Evolutionary conservation across 2,113 vertebrate species (phyloP).

Genomic region (Podocnemis expansa): DNA sequence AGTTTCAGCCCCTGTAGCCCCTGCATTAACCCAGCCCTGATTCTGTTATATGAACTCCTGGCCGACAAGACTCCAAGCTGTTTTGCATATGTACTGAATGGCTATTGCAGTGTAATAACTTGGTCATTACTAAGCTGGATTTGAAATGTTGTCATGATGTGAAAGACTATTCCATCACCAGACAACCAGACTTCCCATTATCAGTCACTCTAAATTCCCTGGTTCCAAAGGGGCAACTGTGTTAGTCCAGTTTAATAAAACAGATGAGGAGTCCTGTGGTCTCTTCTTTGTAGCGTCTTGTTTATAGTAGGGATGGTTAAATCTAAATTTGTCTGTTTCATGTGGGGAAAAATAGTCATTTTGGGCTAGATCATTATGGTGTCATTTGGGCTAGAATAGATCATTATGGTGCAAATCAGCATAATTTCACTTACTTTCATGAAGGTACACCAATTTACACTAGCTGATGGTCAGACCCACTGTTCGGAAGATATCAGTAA

Average conservation of each 20-base stretch:
- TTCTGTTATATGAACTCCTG: rapidly evolving
- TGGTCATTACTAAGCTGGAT: background rate
- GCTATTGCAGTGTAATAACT: background rate
- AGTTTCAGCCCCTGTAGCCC: too few relatives aligned
- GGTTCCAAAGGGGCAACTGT: too few relatives aligned
- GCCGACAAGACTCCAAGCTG: background rate
- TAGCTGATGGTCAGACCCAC: background rate
- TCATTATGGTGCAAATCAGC: background rate
- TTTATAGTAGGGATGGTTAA: background rate
- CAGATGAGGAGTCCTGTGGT: too few relatives aligned
- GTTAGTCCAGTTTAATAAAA: too few relatives aligned
- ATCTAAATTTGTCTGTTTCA: background rate
- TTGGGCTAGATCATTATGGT: background rate
- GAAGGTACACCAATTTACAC: background rate
- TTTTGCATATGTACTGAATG: background rate
- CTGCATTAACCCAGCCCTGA: too few relatives aligned
- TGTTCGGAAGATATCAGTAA: background rate
- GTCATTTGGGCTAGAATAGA: too few relatives aligned
- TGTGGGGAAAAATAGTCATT: background rate
- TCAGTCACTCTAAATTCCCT: background rate
- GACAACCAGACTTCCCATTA: background rate
- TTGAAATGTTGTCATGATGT: background rate
- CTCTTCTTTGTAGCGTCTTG: background rate
- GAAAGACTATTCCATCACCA: background rate
- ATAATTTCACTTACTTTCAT: background rate